phyloP scores from a whole-genome alignment of 2,797 vertebrate species.

The Serranus cabrilla region DNA sequence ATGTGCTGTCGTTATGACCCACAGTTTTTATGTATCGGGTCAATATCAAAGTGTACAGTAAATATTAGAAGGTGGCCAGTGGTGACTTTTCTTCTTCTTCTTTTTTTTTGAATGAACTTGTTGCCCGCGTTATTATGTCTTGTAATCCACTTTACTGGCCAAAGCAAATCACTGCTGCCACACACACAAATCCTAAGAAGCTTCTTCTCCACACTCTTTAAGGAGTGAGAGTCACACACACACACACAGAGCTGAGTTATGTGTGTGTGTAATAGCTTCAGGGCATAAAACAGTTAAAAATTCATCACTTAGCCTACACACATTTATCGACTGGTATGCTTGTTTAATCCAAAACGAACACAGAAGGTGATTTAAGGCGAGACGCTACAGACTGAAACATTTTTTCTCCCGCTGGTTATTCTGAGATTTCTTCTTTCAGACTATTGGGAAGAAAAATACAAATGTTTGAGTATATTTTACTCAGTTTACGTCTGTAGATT shows the following conservation, averaged over 20 bases:
- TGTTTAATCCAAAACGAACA: neutral
- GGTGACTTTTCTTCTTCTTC: conserved; percentile 10
- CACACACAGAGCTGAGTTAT: neutral
- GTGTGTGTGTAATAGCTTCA: conserved; percentile 2
- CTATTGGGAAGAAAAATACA: too few species aligned
- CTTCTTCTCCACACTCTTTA: conserved; percentile 24
- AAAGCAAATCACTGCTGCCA: conserved; percentile 24
- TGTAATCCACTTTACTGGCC: conserved; percentile 49
- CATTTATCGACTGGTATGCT: neutral
- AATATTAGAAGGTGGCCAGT: conserved; percentile 2
- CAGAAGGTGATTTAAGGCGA: neutral
- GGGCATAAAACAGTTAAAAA: neutral
- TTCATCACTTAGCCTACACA: conserved; percentile 1
- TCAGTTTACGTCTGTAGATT: too few species aligned
- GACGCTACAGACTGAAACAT: too few species aligned
- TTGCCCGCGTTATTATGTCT: conserved; percentile 9
- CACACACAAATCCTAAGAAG: conserved; percentile 33
- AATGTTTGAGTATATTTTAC: too few species aligned
- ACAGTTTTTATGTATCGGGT: neutral
- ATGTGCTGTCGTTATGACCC: too few species aligned
- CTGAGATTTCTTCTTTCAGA: too few species aligned
- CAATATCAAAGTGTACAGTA: conserved; percentile 1
- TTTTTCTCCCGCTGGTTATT: too few species aligned
- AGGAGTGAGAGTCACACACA: conserved; percentile 3
- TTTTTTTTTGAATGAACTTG: conserved; percentile 14